A percentile compares a stretch with the other conserved stretches of the same genome.
These are phyloP conservation scores for Amaurobius ferox DNA, from an alignment of 2,888 invertebrate genomes.

Conservation along the genomic window DNA sequence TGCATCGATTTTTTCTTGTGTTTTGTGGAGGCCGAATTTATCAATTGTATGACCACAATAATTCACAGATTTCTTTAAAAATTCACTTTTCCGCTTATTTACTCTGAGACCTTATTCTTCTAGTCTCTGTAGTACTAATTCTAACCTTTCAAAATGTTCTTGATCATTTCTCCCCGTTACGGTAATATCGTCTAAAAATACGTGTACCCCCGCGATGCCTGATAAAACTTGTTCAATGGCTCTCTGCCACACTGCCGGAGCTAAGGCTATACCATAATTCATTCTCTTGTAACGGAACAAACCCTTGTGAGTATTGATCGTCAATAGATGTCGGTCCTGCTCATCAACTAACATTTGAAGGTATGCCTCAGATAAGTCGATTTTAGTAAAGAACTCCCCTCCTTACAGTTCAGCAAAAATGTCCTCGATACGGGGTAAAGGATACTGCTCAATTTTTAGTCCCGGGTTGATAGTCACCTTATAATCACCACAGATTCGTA, in stretches of 20 bases:
- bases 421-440: constrained; percentile 75
- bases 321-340: constrained; percentile 75
- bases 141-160: too few species aligned
- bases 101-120: constrained; percentile 18
- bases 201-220: constrained; percentile 22
- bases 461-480: constrained; percentile 75
- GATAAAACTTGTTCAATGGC: constrained; percentile 36
- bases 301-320: constrained; percentile 77
- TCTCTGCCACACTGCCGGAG: constrained; percentile 75
- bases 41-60: constrained; percentile 44
- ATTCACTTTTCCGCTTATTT: constrained; percentile 10
- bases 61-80: constrained; percentile 34
- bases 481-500: constrained; percentile 76
- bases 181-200: too few species aligned
- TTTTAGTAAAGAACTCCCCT: constrained; percentile 74
- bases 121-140: too few species aligned
- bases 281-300: constrained; percentile 76
- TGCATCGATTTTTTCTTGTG: constrained; percentile 46
- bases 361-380: constrained; percentile 76
- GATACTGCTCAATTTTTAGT: constrained; percentile 75
- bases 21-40: constrained; percentile 48
- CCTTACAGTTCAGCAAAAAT: constrained; percentile 75
- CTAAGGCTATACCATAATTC: constrained; percentile 76
- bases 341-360: constrained; percentile 76
- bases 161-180: too few species aligned